These are phyloP conservation scores for Mormyrus proboscirostris DNA, from an alignment of 2,797 vertebrate genomes.

Conservation along the genomic window DNA sequence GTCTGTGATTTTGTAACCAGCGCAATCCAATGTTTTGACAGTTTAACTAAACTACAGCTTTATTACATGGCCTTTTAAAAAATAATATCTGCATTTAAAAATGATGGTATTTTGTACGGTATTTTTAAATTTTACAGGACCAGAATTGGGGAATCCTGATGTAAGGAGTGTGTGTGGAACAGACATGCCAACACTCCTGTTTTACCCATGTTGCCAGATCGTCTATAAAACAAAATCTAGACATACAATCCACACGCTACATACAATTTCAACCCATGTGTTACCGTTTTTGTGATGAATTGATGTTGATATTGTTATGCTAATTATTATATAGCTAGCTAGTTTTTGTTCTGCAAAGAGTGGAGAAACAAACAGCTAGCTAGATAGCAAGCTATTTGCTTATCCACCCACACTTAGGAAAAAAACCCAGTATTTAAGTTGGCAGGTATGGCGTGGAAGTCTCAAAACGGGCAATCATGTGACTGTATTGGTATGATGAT, in stretches of 20 bases:
- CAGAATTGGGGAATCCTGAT: not conserved
- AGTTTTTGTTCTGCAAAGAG: not conserved
- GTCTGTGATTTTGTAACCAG: not conserved
- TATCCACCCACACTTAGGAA: not conserved
- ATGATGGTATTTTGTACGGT: not conserved
- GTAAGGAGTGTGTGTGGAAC: not conserved
- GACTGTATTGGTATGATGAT: not conserved
- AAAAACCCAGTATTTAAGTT: not conserved
- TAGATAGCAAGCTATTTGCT: not conserved
- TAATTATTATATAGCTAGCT: not conserved
- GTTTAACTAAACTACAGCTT: not conserved
- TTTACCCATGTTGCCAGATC: not conserved
- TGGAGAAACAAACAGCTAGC: not conserved
- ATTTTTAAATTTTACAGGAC: not conserved
- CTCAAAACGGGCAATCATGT: not conserved
- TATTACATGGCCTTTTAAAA: not conserved
- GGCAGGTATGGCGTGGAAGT: not conserved
- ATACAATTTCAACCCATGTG: not conserved
- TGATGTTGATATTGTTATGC: not conserved
- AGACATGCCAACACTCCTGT: not conserved
- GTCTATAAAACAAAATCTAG: not conserved
- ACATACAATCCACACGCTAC: not conserved
- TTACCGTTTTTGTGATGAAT: not conserved
- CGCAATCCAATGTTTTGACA: not conserved
- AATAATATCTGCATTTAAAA: not conserved